These are phyloP conservation scores for Epizoanthus fatuus DNA, from an alignment of 92 coral and sea anemone genomes.

Conservation along the genomic window DNA sequence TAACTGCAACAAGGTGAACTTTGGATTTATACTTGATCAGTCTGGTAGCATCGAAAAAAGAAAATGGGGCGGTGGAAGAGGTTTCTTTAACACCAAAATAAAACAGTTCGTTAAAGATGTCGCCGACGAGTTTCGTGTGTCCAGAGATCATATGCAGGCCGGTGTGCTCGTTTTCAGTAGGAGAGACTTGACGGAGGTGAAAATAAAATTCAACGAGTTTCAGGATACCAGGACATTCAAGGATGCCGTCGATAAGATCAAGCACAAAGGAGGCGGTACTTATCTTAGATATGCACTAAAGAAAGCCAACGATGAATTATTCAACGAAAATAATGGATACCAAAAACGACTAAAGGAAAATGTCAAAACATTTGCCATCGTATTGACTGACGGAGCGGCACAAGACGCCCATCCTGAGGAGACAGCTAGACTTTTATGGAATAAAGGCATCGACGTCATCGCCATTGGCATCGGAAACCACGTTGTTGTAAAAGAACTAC, in stretches of 20 bases:
- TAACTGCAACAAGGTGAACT: not conserved
- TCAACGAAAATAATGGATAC: not conserved
- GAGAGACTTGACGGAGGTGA: not conserved
- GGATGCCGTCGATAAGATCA: not conserved
- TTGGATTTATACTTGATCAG: constrained; percentile 25
- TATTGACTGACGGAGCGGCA: not conserved
- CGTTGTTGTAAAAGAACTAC: too few relatives aligned
- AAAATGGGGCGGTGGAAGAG: too few relatives aligned
- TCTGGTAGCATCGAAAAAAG: not conserved
- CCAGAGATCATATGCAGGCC: not conserved
- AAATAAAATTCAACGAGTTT: not conserved
- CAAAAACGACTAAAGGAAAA: not conserved
- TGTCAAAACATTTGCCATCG: not conserved
- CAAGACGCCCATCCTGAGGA: not conserved
- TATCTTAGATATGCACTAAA: not conserved
- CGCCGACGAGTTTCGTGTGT: not conserved
- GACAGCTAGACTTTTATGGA: not conserved
- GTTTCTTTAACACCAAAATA: not conserved
- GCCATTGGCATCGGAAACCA: not conserved
- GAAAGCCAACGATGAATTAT: not conserved
- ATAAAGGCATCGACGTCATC: not conserved
- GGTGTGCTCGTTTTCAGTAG: constrained; percentile 2
- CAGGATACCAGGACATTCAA: not conserved
- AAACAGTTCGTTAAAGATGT: constrained; percentile 4
- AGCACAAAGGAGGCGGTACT: not conserved